These are phyloP conservation scores for Ophioninae sp. DNA, from an alignment of 2,888 invertebrate species.

Conservation along the genomic window DNA sequence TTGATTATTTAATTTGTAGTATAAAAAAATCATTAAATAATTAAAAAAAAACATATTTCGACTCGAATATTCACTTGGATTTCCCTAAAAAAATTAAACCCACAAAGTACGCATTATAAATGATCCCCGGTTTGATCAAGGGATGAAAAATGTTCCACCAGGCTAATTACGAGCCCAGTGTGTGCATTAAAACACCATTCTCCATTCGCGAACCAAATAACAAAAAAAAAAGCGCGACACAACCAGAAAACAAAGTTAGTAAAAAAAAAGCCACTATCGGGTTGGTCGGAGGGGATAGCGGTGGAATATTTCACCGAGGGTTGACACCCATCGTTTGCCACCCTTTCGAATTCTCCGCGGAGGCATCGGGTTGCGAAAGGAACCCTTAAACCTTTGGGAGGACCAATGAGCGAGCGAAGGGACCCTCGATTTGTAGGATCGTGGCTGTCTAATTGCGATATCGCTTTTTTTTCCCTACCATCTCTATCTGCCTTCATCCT, in stretches of 20 bases:
- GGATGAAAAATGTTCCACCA: conserved; percentile 42
- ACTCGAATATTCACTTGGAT: background rate
- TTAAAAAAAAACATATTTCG: too few species aligned
- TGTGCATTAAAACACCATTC: conserved; percentile 74
- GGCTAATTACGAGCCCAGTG: conserved; percentile 70
- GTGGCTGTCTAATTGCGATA: conserved; percentile 76
- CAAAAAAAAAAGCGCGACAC: conserved; percentile 48
- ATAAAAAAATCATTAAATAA: too few species aligned
- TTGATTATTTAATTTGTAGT: too few species aligned
- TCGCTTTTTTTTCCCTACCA: conserved; percentile 71
- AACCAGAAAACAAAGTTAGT: background rate
- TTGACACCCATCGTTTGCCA: conserved; percentile 59
- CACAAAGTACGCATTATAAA: conserved; percentile 22
- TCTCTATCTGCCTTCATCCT: conserved; percentile 42
- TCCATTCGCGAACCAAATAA: conserved; percentile 68
- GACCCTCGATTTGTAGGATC: conserved; percentile 66
- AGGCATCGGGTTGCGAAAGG: conserved; percentile 43
- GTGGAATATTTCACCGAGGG: conserved; percentile 51
- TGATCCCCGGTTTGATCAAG: conserved; percentile 37
- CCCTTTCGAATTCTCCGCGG: conserved; percentile 61
- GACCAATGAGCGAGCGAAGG: conserved; percentile 43
- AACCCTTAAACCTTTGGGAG: conserved; percentile 48
- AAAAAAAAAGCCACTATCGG: conserved; percentile 55
- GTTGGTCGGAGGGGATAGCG: conserved; percentile 38
- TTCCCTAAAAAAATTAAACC: too few species aligned